Evolutionary conservation across 1,140 invertebrate genomes (phyloP), one percentile per base, ranked within the genome.

Genomic region (Magallana ariakensis): DNA sequence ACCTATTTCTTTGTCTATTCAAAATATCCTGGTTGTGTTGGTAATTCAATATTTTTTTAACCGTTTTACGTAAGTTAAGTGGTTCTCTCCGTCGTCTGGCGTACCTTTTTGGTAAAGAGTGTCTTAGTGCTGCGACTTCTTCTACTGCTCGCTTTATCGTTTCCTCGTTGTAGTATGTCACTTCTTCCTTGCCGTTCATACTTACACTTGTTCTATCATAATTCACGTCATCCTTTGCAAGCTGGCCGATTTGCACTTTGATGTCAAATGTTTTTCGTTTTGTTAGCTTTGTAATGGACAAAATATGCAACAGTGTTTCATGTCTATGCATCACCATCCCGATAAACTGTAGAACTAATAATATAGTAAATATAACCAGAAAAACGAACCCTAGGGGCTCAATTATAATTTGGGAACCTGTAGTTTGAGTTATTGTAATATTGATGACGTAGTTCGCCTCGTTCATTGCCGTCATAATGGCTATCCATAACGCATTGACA

Each of bases 311-410:
- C 58, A 99, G 95, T 6, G 99, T 99, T 92, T 98, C 98, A 94
- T 99, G 99, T 91, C 98, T 96, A 97, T 99, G 99, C 96, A 99
- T 98, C 95, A 99, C 96, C 99, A 99, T 99, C 88, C 98, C 98
- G 83, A 97, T 96, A 94, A 99, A 99, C 94, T 99, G 98, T 90
- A 99, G 98, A 10, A 99, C 95, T 93, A 99, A 95, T 95, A 99
- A 99, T 60, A 99, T 95, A 33, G 98, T 98, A 94, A 99, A 99
- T 96, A 99, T 99, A 95, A 99, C 97, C 53, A 99, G 97, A 93
- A 99, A 99, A 0, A 99, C 97, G 22, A 99, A 95, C 96, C 98
- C 98, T 87, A 99, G 99, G 0, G 98, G 98, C 94, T 99, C 98
- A 81, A 94, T 89, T 7, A 86, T 87, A 46, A 90, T 83, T 13